Conservation (phyloP, 2,113 vertebrate species). For the Acanthisitta chloris region DNA sequence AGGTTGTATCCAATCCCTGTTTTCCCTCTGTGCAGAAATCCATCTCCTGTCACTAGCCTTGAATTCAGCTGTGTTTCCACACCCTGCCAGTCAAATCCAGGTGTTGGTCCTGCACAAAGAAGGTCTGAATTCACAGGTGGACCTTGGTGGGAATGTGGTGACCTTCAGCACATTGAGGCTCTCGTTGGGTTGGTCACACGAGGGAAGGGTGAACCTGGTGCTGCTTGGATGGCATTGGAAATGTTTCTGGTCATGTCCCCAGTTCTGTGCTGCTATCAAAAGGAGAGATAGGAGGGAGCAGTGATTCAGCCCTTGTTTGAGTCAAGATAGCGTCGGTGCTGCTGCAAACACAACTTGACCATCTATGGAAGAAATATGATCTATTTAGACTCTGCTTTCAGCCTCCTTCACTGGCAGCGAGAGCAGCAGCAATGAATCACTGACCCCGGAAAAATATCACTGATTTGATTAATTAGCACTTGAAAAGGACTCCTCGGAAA, state of each 20-base stretch:
- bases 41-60: not conserved
- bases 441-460: conserved; percentile 58
- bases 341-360: not conserved
- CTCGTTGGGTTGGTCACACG: rapidly evolving
- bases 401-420: not conserved
- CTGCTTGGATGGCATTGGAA: rapidly evolving
- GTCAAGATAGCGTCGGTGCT: not conserved
- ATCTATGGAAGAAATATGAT: conserved; percentile 61
- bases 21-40: rapidly evolving
- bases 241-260: not conserved
- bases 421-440: conserved; percentile 37
- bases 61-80: not conserved
- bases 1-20: not conserved
- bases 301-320: not conserved
- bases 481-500: conserved; percentile 24
- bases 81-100: not conserved
- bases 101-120: not conserved
- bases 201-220: not conserved
- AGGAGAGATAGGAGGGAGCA: not conserved
- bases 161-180: rapidly evolving
- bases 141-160: not conserved
- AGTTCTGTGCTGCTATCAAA: not conserved
- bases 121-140: rapidly evolving
- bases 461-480: conserved; percentile 64
- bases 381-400: conserved; percentile 8